A percentile compares a stretch with the other conserved stretches of the same genome.
Evolutionary conservation across 2,113 vertebrate species (phyloP).

Genomic region (Pterocles orientalis): DNA sequence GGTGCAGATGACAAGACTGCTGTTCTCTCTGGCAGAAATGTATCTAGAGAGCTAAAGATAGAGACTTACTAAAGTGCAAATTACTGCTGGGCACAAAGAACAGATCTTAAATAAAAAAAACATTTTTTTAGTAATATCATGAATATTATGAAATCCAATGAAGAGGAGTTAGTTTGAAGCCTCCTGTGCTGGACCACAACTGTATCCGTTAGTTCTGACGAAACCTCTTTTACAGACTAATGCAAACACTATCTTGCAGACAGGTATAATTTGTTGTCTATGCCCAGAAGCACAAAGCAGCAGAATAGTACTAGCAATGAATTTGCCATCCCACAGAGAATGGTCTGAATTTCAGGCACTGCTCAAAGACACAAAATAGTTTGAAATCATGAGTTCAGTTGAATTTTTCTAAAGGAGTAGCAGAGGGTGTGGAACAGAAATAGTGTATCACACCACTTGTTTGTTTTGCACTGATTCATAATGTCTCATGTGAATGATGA

Average conservation of each 20-base stretch:
- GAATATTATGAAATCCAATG: neutral
- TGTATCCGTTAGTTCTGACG: neutral
- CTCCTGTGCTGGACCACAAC: neutral
- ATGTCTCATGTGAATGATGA: neutral
- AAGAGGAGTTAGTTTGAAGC: neutral
- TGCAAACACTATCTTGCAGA: neutral
- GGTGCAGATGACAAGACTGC: neutral
- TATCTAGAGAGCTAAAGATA: neutral
- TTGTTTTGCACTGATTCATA: neutral
- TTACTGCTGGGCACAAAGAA: neutral
- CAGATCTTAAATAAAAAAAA: neutral
- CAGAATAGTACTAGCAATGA: neutral
- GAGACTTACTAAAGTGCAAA: fast-evolving
- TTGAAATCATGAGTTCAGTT: neutral
- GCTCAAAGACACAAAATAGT: neutral
- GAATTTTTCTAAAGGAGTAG: neutral
- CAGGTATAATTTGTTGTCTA: neutral
- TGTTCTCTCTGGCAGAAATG: neutral
- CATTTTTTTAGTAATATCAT: neutral
- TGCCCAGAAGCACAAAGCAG: neutral
- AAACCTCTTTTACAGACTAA: neutral
- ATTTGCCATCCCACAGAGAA: neutral
- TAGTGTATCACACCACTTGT: neutral
- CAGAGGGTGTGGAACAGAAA: neutral
- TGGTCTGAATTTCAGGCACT: neutral